phyloP scores from a whole-genome alignment of 2,888 invertebrate species.

The Rhaphigaster nebulosa region DNA sequence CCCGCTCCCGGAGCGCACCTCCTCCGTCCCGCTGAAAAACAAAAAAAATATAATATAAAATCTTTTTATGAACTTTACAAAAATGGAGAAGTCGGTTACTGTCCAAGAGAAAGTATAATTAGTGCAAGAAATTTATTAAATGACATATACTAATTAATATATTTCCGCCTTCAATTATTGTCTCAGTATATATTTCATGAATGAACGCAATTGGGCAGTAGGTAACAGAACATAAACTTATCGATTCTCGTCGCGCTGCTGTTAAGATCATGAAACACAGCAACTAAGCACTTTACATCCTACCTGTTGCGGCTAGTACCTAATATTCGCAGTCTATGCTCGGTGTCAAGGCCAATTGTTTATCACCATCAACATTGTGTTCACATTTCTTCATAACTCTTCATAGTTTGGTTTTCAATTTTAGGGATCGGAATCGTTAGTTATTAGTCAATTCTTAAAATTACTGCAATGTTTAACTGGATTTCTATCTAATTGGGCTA shows the following conservation, averaged over 20 bases:
- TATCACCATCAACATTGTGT: no score
- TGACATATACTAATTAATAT: neutral
- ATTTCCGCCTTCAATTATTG: neutral
- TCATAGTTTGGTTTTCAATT: no score
- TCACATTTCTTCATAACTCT: no score
- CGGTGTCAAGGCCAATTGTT: neutral
- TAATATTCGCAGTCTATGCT: neutral
- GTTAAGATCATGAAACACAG: neutral
- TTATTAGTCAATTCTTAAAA: no score
- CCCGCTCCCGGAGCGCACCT: slow-evolving; percentile 62
- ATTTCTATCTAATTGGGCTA: no score
- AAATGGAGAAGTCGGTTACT: no score
- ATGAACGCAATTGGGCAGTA: neutral
- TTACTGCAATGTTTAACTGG: no score
- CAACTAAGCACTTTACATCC: neutral
- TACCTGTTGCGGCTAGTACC: neutral
- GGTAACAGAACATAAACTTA: neutral
- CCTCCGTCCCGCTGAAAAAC: slow-evolving; percentile 64
- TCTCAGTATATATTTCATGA: neutral
- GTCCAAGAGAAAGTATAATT: no score
- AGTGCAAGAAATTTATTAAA: no score
- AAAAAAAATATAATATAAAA: neutral
- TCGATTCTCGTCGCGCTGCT: neutral
- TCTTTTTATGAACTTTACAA: no score
- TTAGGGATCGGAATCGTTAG: no score